These are phyloP conservation scores for Dione vanillae DNA, from an alignment of 2,888 invertebrate species.

Conservation along the genomic window DNA sequence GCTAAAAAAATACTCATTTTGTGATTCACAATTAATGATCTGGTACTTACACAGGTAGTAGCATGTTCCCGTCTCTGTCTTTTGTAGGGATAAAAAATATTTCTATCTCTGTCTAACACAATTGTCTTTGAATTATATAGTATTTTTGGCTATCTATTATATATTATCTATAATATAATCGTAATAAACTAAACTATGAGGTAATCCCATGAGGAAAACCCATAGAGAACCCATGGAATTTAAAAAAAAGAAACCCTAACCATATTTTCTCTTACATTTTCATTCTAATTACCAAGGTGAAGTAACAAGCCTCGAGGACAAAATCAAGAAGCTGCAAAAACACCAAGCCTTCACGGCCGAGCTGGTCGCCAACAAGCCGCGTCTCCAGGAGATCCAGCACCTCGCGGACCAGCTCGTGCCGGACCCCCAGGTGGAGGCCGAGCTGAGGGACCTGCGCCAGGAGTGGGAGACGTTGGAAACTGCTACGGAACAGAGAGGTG, in stretches of 20 bases:
- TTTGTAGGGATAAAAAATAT: not conserved
- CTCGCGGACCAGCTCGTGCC: constrained; percentile 91
- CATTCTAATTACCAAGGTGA: constrained; percentile 71
- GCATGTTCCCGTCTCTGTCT: not conserved
- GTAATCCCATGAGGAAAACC: no score
- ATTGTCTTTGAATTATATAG: no score
- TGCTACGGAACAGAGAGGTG: constrained; percentile 76
- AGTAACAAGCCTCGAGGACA: constrained; percentile 94
- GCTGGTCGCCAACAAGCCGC: constrained; percentile 92
- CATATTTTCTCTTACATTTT: not conserved
- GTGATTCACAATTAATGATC: no score
- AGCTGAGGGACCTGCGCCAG: constrained; percentile 87
- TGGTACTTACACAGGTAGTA: no score
- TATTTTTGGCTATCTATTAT: no score
- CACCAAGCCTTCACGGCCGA: constrained; percentile 98
- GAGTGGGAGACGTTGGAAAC: constrained; percentile 91
- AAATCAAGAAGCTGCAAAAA: constrained; percentile 96
- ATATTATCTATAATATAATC: no score
- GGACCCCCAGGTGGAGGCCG: constrained; percentile 87
- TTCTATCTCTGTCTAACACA: not conserved
- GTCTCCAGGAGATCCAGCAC: constrained; percentile 92
- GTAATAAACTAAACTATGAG: no score
- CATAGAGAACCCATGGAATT: no score
- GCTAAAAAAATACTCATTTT: no score
- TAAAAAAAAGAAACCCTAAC: no score